Conservation (phyloP, 1,140 invertebrate species). For the Telenomus remus region DNA sequence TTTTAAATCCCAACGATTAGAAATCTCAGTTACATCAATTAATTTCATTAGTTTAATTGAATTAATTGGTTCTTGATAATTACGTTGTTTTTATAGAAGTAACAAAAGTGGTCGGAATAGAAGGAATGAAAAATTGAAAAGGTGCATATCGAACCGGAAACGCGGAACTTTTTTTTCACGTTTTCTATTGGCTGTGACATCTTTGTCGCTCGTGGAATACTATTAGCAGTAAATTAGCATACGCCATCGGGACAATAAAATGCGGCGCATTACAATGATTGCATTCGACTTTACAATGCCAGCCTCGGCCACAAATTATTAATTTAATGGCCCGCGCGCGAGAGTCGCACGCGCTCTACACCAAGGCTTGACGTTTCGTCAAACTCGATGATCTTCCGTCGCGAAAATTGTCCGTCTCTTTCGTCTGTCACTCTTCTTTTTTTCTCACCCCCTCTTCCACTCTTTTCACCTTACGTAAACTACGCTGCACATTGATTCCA, state of each 20-base stretch:
- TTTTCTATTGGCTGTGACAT: slow-evolving; percentile 65
- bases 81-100: not conserved
- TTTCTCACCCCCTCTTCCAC: slow-evolving; percentile 9
- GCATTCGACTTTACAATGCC: slow-evolving; percentile 75
- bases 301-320: slow-evolving; percentile 75
- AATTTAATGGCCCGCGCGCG: slow-evolving; percentile 71
- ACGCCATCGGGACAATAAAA: slow-evolving; percentile 74
- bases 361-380: slow-evolving; percentile 34
- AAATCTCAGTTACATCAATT: slow-evolving; percentile 4
- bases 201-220: slow-evolving; percentile 74
- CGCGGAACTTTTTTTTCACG: slow-evolving; percentile 14
- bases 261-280: slow-evolving; percentile 75
- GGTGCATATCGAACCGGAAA: slow-evolving; percentile 27
- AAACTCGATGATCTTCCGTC: slow-evolving; percentile 40
- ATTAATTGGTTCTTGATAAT: not conserved
- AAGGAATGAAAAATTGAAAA: not conserved
- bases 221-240: slow-evolving; percentile 77
- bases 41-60: not conserved
- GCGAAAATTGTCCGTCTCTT: slow-evolving; percentile 28
- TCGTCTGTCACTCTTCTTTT: slow-evolving; percentile 16
- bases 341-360: slow-evolving; percentile 11
- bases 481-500: slow-evolving; percentile 7
- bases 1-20: slow-evolving; percentile 10
- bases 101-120: too few relatives aligned
- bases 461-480: slow-evolving; percentile 8